A percentile compares a stretch with the other conserved stretches of the same genome.
phyloP scores from a whole-genome alignment of 1,140 invertebrate genomes.

The Nomia melanderi region DNA sequence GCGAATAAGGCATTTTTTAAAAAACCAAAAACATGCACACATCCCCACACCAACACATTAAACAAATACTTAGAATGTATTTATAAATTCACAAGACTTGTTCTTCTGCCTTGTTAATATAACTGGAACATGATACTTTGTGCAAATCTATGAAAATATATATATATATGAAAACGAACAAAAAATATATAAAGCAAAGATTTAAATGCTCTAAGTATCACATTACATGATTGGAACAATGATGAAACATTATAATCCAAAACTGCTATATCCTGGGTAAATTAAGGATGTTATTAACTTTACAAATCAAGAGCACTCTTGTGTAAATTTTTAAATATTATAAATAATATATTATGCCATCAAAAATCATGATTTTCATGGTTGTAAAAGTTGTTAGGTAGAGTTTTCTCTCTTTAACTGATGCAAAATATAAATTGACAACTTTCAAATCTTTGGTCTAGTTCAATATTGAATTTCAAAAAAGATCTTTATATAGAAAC shows the following conservation, averaged over 20 bases:
- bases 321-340: too few species aligned
- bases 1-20: not conserved
- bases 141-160: not conserved
- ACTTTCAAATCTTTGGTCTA: not conserved
- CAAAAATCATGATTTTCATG: too few species aligned
- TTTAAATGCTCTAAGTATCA: conserved; percentile 9
- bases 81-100: not conserved
- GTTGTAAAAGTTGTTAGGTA: too few species aligned
- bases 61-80: conserved; percentile 17
- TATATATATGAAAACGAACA: not conserved
- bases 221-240: conserved; percentile 29
- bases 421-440: not conserved
- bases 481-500: conserved; percentile 6
- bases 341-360: too few species aligned
- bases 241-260: conserved; percentile 39
- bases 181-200: conserved; percentile 24
- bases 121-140: conserved; percentile 2
- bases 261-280: conserved; percentile 22
- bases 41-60: not conserved
- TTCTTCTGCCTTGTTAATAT: not conserved
- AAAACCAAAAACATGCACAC: conserved; percentile 1
- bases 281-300: conserved; percentile 26
- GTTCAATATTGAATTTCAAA: not conserved
- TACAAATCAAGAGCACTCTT: not conserved
- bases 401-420: conserved; percentile 7